Base-by-base conservation (phyloP, 2,797 vertebrate genomes). In the Tragopan temminckii region DNA sequence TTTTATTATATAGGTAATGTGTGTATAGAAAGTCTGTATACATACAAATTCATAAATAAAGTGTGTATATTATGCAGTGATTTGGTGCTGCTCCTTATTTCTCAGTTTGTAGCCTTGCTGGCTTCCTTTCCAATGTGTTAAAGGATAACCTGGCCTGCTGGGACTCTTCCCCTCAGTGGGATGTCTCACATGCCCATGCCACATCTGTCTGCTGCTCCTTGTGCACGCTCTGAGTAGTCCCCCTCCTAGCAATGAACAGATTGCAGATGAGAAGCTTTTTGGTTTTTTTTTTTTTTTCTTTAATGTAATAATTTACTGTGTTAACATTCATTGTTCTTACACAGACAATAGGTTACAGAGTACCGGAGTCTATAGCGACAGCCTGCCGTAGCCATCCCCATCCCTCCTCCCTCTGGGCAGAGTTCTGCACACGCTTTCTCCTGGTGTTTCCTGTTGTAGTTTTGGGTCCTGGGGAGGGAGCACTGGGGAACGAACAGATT, bases 21-120 rank as follows among this genome's bases (percentile, higher is more conserved):
- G 97, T 98, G 98, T 98, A 98, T 98, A 98, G 98, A 95, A 97
- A 97, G 97, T 97, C 97, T 97, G 97, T 97, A 97, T 97, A 95
- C 97, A 97, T 80, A 97, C 96, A 50, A 61, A 96, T 97, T 97
- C 96, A 96, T 96, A 97, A 98, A 97, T 98, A 98, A 97, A 97
- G 97, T 98, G 96, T 98, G 98, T 98, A 98, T 98, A 98, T 98
- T 97, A 98, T 97, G 98, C 96, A 97, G 97, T 93, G 93, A 94
- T 19, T 36, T 76, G 82, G 46, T 89, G 95, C 90, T 61, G 90
- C 80, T 96, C 83, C 80, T 89, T 3, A 1, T 55, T 50, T 33
- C 20, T 33, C 2, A 3, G 19, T 8, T 21, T 0, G 0, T 27
- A 66, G 80, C 72, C 86, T 83, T 38, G 52, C 78, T 78, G 15